Evolutionary conservation across 2,797 vertebrate genomes (phyloP).

Genomic region (Denticeps clupeoides): DNA sequence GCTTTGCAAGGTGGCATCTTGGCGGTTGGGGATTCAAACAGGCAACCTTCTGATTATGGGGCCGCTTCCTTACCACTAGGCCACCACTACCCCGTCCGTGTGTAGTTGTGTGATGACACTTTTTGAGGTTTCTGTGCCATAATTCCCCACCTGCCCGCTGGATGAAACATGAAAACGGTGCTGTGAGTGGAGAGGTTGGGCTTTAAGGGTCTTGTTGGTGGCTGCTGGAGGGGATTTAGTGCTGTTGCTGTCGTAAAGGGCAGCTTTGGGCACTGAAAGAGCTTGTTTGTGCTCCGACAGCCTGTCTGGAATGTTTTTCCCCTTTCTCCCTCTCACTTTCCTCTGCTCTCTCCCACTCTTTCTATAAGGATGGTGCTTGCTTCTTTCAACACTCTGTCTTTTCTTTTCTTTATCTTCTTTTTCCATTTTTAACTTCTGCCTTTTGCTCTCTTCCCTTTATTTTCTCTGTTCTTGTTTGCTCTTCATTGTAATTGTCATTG

Average conservation of each 20-base stretch:
- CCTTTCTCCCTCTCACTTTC: not conserved
- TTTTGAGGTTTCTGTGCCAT: not conserved
- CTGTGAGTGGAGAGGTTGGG: not conserved
- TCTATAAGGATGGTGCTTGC: not conserved
- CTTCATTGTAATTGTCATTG: not conserved
- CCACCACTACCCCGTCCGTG: no score
- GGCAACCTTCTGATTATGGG: no score
- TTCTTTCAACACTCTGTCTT: not conserved
- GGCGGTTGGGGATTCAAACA: no score
- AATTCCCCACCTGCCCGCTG: no score
- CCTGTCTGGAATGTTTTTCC: constrained; percentile 19
- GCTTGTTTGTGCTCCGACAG: constrained; percentile 23
- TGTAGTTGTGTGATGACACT: constrained; percentile 7
- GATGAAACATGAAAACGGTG: no score
- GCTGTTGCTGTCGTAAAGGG: not conserved
- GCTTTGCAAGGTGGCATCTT: no score
- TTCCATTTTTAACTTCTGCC: not conserved
- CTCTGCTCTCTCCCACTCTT: not conserved
- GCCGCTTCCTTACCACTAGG: no score
- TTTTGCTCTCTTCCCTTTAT: not conserved
- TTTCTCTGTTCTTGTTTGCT: not conserved
- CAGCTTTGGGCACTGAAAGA: constrained; percentile 21
- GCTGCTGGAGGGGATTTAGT: not conserved
- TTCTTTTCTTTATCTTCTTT: not conserved
- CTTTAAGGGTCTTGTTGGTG: not conserved